phyloP scores from a whole-genome alignment of 2,888 invertebrate species.

The Xestia c-nigrum region DNA sequence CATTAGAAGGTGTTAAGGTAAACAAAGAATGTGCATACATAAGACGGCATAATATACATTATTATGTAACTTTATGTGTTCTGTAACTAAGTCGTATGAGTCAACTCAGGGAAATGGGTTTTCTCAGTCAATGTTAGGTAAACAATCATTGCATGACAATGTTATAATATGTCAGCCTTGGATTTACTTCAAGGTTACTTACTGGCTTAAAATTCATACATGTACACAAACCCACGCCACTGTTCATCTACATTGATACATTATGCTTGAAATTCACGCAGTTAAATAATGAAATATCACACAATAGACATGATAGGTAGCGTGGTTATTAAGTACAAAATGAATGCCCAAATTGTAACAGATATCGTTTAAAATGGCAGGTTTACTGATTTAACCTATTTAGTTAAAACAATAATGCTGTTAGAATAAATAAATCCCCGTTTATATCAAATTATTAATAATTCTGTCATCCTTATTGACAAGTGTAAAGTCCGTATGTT shows the following conservation, averaged over 20 bases:
- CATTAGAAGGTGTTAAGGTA: constrained; percentile 17
- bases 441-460: neutral
- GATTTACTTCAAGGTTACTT: constrained; percentile 12
- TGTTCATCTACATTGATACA: neutral
- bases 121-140: constrained; percentile 29
- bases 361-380: neutral
- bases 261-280: neutral
- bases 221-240: neutral
- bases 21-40: constrained; percentile 24
- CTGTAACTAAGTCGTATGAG: constrained; percentile 24
- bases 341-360: neutral
- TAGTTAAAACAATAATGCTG: neutral
- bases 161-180: constrained; percentile 16
- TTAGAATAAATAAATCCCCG: constrained; percentile 1
- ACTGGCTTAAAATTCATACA: neutral
- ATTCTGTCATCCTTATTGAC: constrained; percentile 32
- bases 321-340: neutral
- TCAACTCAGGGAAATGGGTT: constrained; percentile 42
- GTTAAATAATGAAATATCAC: neutral
- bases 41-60: constrained; percentile 1
- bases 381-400: neutral
- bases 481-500: constrained; percentile 14
- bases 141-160: constrained; percentile 28
- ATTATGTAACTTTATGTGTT: constrained; percentile 20
- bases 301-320: neutral